Base-by-base conservation (phyloP, 2,113 vertebrate species). In the Saccopteryx leptura region DNA sequence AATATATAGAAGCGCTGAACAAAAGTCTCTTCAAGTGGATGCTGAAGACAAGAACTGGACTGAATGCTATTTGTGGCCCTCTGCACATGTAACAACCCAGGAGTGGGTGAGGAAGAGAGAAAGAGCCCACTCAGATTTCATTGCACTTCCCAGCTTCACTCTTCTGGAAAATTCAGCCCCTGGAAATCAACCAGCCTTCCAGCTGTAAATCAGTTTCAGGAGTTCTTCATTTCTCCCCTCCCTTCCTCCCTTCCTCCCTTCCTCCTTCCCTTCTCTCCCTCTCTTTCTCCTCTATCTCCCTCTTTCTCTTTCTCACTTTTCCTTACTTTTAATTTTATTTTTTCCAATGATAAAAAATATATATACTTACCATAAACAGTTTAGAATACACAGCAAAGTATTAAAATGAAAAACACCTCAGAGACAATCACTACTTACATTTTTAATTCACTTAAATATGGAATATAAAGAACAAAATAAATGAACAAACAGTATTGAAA, bases 311-410 rank as follows among this genome's bases (percentile, higher is more conserved):
- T 76, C 61, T 52, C 14, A 58, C 52, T 24, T 23, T 76, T 61
- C 56, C 18, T 82, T 61, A 48, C 18, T 82, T 56, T 54, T 24
- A 83, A 76, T 48, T 82, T 81, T 58, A 65, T 86, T 65, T 71
- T 78, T 94, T 69, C 76, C 23, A 79, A 60, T 17, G 18, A 85
- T 71, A 61, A 82, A 56, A 66, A 48, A 58, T 69, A 76, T 66
- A 15, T n/a, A 26, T n/a, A 21, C 26, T 46, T 76, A 66, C 52
- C 39, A 87, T 61, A 86, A 75, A 79, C 60, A 75, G 60, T 66
- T 69, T 92, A 91, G 24, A 94, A 82, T 15, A 82, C 46, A 54
- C n/a, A 76, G 63, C 61, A 78, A 78, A 94, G 23, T 54, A 78
- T 71, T 91, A 78, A 91, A 76, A 89, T 79, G 26, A 68, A 80